Conservation (phyloP, 1,140 invertebrate species). For the Saccostrea cuccullata region DNA sequence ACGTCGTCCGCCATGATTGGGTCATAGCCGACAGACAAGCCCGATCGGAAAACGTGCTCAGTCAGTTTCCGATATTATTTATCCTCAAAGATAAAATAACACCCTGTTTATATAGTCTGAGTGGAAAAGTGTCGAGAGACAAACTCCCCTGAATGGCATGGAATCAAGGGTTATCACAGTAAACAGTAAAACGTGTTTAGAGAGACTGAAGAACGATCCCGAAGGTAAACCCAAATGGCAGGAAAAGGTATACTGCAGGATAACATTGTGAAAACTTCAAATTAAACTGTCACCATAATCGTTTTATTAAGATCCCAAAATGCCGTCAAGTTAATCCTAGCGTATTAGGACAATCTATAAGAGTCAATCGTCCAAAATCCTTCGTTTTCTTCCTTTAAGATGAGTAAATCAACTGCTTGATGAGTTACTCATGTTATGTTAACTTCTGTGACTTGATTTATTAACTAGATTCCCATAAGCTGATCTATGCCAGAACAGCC, state of each 20-base stretch:
- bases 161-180: slow-evolving; percentile 41
- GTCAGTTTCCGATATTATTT: slow-evolving; percentile 30
- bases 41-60: slow-evolving; percentile 29
- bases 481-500: neutral
- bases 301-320: slow-evolving; percentile 50
- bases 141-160: slow-evolving; percentile 16
- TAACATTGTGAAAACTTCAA: slow-evolving; percentile 31
- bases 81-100: slow-evolving; percentile 45
- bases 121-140: slow-evolving; percentile 39
- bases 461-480: neutral
- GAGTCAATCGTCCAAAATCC: slow-evolving; percentile 7
- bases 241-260: slow-evolving; percentile 40
- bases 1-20: neutral
- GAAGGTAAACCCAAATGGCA: slow-evolving; percentile 43
- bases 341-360: slow-evolving; percentile 26
- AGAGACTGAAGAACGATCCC: slow-evolving; percentile 20
- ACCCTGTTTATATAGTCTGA: slow-evolving; percentile 7
- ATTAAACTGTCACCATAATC: slow-evolving; percentile 49
- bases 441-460: neutral
- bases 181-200: slow-evolving; percentile 40
- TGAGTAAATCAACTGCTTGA: neutral
- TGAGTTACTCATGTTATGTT: slow-evolving; percentile 5
- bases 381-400: neutral
- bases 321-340: slow-evolving; percentile 37
- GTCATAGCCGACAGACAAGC: neutral